These are phyloP conservation scores for Pogona vitticeps DNA, from an alignment of 2,113 vertebrate species.

Conservation along the genomic window DNA sequence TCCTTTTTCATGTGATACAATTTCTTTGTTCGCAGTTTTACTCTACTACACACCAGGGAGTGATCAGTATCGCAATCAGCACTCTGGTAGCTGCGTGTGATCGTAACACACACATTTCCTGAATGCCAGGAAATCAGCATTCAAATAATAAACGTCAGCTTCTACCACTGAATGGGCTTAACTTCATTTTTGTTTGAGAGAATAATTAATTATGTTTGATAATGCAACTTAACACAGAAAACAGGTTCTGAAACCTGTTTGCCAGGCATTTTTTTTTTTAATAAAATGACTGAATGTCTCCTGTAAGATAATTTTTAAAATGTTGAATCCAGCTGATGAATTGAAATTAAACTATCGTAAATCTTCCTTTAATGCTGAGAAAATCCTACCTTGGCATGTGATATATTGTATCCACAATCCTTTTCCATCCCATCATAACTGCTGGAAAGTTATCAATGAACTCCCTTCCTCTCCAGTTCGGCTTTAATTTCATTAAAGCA, in stretches of 20 bases:
- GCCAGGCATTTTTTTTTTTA: slow-evolving; percentile 40
- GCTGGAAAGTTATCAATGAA: slow-evolving; percentile 37
- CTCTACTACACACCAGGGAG: no score
- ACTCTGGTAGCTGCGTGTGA: no score
- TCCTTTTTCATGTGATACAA: no score
- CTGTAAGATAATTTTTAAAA: slow-evolving; percentile 61
- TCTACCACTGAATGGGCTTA: background rate
- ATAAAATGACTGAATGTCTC: slow-evolving; percentile 41
- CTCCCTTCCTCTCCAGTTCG: slow-evolving; percentile 40
- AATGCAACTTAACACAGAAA: slow-evolving; percentile 30
- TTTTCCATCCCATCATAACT: slow-evolving; percentile 56
- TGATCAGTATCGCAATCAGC: no score
- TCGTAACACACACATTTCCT: no score
- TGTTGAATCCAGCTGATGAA: slow-evolving; percentile 56
- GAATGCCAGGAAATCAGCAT: slow-evolving; percentile 59
- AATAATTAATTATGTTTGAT: slow-evolving; percentile 43
- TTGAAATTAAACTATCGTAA: slow-evolving; percentile 48
- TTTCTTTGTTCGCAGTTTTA: no score
- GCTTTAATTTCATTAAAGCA: slow-evolving; percentile 71
- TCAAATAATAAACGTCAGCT: slow-evolving; percentile 30
- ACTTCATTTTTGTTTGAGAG: slow-evolving; percentile 41
- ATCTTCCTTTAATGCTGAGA: slow-evolving; percentile 55
- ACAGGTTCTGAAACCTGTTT: slow-evolving; percentile 27
- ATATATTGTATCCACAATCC: slow-evolving; percentile 51
- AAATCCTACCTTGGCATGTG: slow-evolving; percentile 47